phyloP scores from a whole-genome alignment of 2,888 invertebrate genomes.

The Drosophila maculinotata region DNA sequence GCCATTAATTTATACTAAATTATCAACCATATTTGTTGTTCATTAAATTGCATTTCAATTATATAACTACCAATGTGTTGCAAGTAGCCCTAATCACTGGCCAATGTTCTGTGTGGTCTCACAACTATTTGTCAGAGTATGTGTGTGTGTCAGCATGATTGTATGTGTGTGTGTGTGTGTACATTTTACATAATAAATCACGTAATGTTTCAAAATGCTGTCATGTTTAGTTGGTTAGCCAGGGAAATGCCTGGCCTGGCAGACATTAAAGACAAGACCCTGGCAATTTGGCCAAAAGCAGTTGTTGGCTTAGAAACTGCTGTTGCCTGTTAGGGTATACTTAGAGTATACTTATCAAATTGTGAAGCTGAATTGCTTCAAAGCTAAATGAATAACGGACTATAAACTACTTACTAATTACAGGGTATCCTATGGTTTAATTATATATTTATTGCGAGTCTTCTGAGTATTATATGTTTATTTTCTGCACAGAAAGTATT shows the following conservation, averaged over 20 bases:
- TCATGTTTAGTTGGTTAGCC: constrained; percentile 75
- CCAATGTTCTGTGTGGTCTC: constrained; percentile 64
- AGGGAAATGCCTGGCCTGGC: constrained; percentile 52
- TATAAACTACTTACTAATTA: neutral
- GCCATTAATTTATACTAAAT: constrained; percentile 70
- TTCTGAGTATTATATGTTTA: too few relatives aligned
- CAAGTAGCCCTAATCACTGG: constrained; percentile 73
- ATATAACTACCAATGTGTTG: constrained; percentile 38
- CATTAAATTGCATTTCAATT: constrained; percentile 77
- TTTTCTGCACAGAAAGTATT: too few relatives aligned
- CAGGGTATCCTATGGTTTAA: neutral
- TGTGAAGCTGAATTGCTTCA: too few relatives aligned
- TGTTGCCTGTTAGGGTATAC: neutral
- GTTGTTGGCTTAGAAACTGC: constrained; percentile 28
- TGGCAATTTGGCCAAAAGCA: constrained; percentile 34
- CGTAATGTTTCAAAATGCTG: constrained; percentile 80
- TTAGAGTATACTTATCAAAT: constrained; percentile 3
- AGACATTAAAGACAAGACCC: constrained; percentile 59
- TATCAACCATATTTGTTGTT: constrained; percentile 73
- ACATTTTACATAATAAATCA: constrained; percentile 74
- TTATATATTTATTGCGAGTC: too few relatives aligned
- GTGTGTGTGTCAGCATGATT: constrained; percentile 2
- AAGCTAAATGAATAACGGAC: neutral
- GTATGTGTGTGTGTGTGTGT: constrained; percentile 28
- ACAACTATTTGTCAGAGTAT: constrained; percentile 54